Conservation (phyloP, 2,888 invertebrate species). For the Caenorhabditis japonica region DNA sequence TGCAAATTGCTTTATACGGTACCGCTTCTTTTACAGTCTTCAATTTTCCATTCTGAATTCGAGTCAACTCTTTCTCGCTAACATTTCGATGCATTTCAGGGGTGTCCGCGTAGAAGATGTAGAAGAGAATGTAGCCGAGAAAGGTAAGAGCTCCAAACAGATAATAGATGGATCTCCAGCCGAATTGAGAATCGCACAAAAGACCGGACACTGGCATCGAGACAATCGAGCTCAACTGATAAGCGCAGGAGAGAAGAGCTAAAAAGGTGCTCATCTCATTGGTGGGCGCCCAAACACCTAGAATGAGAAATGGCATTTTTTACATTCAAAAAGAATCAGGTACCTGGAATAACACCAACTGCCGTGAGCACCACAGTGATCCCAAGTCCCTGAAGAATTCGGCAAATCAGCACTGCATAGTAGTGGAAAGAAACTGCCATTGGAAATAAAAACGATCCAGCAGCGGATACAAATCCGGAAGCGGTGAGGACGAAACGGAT, state of each 20-base stretch:
- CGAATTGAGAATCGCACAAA: conserved; percentile 15
- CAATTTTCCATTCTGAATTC: conserved; percentile 38
- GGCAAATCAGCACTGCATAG: conserved; percentile 7
- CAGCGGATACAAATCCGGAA: conserved; percentile 21
- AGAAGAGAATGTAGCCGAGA: background rate
- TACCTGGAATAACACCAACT: conserved; percentile 22
- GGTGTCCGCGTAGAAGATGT: background rate
- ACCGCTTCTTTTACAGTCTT: conserved; percentile 20
- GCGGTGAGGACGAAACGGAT: conserved; percentile 22
- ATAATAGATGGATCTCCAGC: conserved; percentile 23
- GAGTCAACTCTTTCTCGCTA: conserved; percentile 5
- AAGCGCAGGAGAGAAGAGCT: conserved; percentile 25
- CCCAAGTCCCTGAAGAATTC: conserved; percentile 27
- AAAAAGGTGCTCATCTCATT: conserved; percentile 19
- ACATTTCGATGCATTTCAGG: conserved; percentile 3
- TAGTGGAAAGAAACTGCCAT: conserved; percentile 15
- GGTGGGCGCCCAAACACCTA: conserved; percentile 21
- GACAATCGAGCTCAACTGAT: conserved; percentile 10
- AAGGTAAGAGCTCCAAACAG: background rate
- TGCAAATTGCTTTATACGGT: conserved; percentile 52
- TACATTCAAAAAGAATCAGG: background rate
- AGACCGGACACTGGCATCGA: conserved; percentile 25
- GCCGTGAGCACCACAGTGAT: conserved; percentile 11
- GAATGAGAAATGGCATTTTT: conserved; percentile 7
- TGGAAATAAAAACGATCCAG: conserved; percentile 21